A percentile compares a stretch with the other conserved stretches of the same genome.
Evolutionary conservation across 2,888 invertebrate genomes (phyloP).

Genomic region (Zeuzera pyrina): DNA sequence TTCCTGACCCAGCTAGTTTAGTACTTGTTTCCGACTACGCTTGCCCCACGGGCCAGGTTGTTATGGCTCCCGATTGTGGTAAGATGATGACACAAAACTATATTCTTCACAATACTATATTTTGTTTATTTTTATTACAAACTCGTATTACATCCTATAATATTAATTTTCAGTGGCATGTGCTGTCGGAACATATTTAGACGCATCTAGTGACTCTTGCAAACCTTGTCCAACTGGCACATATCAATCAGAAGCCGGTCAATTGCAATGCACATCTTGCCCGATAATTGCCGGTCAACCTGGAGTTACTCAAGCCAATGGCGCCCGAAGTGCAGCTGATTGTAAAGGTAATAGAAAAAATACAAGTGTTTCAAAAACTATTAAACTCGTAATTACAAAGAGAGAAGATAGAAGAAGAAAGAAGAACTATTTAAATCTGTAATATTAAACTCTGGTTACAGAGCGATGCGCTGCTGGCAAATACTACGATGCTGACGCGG

Average conservation of each 20-base stretch:
- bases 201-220: constrained; percentile 83
- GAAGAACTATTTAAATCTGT: too few relatives aligned
- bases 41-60: constrained; percentile 94
- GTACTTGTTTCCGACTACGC: constrained; percentile 91
- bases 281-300: constrained; percentile 91
- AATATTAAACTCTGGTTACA: too few relatives aligned
- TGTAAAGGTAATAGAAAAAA: constrained; percentile 88
- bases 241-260: constrained; percentile 95
- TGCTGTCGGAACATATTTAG: constrained; percentile 90
- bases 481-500: constrained; percentile 91
- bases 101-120: too few relatives aligned
- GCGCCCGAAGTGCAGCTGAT: constrained; percentile 89
- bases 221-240: constrained; percentile 89
- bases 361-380: too few relatives aligned
- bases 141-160: constrained; percentile 1
- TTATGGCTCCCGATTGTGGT: constrained; percentile 95
- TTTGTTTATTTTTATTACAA: neutral
- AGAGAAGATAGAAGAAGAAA: too few relatives aligned
- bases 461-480: constrained; percentile 95
- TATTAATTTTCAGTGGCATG: constrained; percentile 80
- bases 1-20: constrained; percentile 93
- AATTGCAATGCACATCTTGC: constrained; percentile 90
- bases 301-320: constrained; percentile 89
- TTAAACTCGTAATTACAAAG: too few relatives aligned
- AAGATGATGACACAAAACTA: too few relatives aligned